Conservation (phyloP, 2,797 vertebrate genomes). For the Crypturellus tataupa region DNA sequence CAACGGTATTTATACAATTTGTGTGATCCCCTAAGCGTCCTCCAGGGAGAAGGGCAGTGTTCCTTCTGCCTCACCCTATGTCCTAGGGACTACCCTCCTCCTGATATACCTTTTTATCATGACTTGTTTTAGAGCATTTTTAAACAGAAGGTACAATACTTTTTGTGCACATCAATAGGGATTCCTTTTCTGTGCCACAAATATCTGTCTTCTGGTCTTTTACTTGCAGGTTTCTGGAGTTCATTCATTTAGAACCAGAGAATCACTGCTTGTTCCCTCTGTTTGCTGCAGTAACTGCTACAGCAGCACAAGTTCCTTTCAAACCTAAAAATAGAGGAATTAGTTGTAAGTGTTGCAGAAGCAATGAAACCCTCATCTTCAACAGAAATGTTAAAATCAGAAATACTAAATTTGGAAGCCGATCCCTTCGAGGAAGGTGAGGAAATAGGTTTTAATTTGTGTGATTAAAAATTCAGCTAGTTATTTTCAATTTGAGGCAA, state of each 20-base stretch:
- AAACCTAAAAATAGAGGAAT: background rate
- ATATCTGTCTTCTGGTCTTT: background rate
- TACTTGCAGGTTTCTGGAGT: background rate
- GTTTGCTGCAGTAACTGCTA: background rate
- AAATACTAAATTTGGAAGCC: background rate
- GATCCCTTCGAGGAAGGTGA: background rate
- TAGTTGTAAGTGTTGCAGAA: background rate
- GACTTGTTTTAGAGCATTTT: background rate
- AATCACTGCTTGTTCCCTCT: background rate
- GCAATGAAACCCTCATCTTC: background rate
- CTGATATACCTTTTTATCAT: background rate
- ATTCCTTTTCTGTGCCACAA: background rate
- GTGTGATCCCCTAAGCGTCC: background rate
- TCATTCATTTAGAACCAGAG: background rate
- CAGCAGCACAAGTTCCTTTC: rapidly evolving
- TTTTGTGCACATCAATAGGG: background rate
- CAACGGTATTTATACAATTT: background rate
- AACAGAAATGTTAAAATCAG: background rate
- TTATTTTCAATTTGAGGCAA: background rate
- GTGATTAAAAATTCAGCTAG: background rate
- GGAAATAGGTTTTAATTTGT: background rate
- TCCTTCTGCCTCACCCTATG: background rate
- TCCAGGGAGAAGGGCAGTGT: background rate
- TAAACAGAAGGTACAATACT: background rate
- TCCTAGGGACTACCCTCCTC: background rate